Percentiles rank a stretch among this genome's conserved stretches.
Evolutionary conservation across 1,140 invertebrate genomes (phyloP).

Genomic region (Camponotus floridanus): DNA sequence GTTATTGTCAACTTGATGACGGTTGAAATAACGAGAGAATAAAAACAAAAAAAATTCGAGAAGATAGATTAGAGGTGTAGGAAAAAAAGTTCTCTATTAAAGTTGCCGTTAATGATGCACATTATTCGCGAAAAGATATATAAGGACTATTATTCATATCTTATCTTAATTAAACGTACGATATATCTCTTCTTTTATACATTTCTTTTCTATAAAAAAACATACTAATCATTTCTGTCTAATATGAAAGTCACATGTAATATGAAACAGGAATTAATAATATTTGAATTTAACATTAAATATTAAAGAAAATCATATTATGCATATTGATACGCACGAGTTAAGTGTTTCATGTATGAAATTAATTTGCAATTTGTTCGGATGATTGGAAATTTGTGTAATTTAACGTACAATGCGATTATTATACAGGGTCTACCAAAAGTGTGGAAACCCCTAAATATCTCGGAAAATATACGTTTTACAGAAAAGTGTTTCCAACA

Average conservation of each 20-base stretch:
- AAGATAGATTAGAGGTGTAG: neutral
- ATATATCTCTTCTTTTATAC: neutral
- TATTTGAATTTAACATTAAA: neutral
- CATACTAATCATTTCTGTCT: no score
- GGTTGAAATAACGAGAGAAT: neutral
- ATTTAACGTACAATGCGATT: neutral
- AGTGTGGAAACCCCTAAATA: no score
- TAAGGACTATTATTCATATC: neutral
- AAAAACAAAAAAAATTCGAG: neutral
- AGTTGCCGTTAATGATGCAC: neutral
- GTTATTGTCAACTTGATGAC: neutral
- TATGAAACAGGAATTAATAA: no score
- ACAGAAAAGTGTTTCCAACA: no score
- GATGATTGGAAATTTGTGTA: neutral
- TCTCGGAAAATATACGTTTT: no score
- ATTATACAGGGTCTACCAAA: no score
- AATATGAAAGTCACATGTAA: no score
- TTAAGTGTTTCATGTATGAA: neutral
- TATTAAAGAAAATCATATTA: neutral
- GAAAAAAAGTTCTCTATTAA: neutral
- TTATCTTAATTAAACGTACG: neutral
- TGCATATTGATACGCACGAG: neutral
- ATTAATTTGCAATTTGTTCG: neutral
- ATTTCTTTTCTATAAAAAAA: neutral
- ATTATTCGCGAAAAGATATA: neutral